Evolutionary conservation across 2,797 vertebrate genomes (phyloP).

Genomic region (Kryptolebias ocellatus): DNA sequence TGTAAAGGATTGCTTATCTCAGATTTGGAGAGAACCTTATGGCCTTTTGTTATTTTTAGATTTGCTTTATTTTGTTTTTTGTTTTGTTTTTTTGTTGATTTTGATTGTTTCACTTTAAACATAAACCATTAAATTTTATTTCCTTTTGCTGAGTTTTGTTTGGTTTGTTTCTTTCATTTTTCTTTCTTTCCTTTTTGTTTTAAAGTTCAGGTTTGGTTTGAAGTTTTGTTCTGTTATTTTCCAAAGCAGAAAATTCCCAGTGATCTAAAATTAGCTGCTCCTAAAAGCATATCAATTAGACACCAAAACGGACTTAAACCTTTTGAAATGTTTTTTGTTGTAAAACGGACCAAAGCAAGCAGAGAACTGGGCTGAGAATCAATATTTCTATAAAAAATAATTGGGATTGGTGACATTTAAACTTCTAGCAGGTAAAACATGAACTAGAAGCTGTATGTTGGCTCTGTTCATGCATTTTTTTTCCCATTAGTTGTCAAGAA

Average conservation of each 20-base stretch:
- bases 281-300: neutral
- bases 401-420: conserved; percentile 1
- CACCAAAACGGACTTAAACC: neutral
- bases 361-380: neutral
- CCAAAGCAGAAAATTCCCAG: conserved; percentile 11
- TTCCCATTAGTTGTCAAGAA: no score
- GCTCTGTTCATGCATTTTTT: no score
- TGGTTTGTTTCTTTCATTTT: conserved; percentile 87
- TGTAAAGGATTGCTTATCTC: conserved; percentile 83
- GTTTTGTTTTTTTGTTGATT: conserved; percentile 64
- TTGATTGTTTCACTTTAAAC: conserved; percentile 93
- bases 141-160: conserved; percentile 95
- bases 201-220: conserved; percentile 69
- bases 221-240: conserved; percentile 35
- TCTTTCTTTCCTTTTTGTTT: conserved; percentile 65
- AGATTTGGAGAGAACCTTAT: conserved; percentile 84
- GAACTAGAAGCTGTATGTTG: neutral
- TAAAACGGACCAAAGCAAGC: conserved; percentile 44
- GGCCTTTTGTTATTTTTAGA: conserved; percentile 84
- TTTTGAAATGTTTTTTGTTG: conserved; percentile 3
- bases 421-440: neutral
- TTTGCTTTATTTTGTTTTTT: conserved; percentile 60
- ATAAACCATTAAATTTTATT: conserved; percentile 99
- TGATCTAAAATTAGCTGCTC: neutral
- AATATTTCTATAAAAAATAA: no score